These are phyloP conservation scores for Hemibagrus guttatus DNA, from an alignment of 2,797 vertebrate species.

Conservation along the genomic window DNA sequence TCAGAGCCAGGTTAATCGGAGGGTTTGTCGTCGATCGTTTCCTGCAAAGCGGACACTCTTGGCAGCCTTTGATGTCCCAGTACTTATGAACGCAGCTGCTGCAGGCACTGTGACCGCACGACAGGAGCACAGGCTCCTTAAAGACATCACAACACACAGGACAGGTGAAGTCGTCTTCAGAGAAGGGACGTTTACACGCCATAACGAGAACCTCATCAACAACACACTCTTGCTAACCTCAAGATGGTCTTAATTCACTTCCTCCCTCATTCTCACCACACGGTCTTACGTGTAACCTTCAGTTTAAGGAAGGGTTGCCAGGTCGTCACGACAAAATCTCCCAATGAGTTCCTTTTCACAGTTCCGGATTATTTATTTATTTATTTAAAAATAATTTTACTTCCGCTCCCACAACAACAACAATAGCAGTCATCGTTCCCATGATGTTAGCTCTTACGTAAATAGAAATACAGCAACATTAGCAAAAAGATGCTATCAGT, in stretches of 20 bases:
- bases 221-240: background rate
- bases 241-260: too few relatives aligned
- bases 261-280: too few relatives aligned
- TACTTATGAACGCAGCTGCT: conserved; percentile 64
- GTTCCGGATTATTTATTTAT: background rate
- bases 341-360: background rate
- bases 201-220: conserved; percentile 5
- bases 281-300: background rate
- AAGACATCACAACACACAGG: conserved; percentile 77
- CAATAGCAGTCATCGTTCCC: background rate
- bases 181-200: conserved; percentile 35
- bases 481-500: too few relatives aligned
- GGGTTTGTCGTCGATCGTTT: background rate
- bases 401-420: background rate
- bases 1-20: conserved; percentile 46
- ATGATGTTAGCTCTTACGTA: too few relatives aligned
- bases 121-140: conserved; percentile 71
- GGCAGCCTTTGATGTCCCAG: conserved; percentile 62
- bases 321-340: too few relatives aligned
- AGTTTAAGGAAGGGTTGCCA: background rate
- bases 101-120: conserved; percentile 80
- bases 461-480: too few relatives aligned
- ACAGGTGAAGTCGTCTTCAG: conserved; percentile 71
- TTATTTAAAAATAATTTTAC: background rate
- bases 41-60: conserved; percentile 72